These are phyloP conservation scores for Styela clava DNA, from an alignment of 23 tunicate genomes.

Conservation along the genomic window DNA sequence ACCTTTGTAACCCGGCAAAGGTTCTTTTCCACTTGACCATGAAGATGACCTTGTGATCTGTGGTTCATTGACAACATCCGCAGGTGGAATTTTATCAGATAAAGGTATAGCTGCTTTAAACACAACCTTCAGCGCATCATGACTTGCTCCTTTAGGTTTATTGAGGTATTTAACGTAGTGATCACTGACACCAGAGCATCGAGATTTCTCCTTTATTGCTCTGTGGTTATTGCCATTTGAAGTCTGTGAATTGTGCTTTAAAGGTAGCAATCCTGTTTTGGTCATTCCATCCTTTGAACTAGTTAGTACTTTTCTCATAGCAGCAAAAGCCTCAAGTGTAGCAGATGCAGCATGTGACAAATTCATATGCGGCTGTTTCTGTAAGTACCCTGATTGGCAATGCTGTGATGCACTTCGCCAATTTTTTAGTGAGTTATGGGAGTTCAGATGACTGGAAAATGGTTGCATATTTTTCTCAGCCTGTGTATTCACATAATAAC, in stretches of 20 bases:
- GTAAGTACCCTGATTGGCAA: too few species aligned
- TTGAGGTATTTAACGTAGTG: conserved; percentile 13
- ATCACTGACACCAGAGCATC: conserved; percentile 12
- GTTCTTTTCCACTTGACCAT: conserved; percentile 12
- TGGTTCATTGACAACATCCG: neutral
- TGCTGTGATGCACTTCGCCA: too few species aligned
- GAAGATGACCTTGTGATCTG: neutral
- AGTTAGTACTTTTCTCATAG: neutral
- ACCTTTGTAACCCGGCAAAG: conserved; percentile 3
- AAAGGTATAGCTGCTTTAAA: neutral
- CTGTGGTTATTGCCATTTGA: neutral
- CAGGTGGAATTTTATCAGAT: neutral
- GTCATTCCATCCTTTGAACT: neutral
- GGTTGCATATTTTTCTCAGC: too few species aligned
- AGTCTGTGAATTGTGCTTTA: neutral
- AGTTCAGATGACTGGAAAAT: too few species aligned
- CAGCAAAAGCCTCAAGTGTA: neutral
- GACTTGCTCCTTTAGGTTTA: conserved; percentile 25
- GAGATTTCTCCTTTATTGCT: neutral
- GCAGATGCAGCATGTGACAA: neutral
- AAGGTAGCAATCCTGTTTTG: neutral
- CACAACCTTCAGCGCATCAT: conserved; percentile 13
- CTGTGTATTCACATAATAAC: too few species aligned
- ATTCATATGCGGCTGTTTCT: too few species aligned
- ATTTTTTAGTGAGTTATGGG: too few species aligned